These are phyloP conservation scores for Pycnonotus jocosus DNA, from an alignment of 2,113 vertebrate species.

Conservation along the genomic window DNA sequence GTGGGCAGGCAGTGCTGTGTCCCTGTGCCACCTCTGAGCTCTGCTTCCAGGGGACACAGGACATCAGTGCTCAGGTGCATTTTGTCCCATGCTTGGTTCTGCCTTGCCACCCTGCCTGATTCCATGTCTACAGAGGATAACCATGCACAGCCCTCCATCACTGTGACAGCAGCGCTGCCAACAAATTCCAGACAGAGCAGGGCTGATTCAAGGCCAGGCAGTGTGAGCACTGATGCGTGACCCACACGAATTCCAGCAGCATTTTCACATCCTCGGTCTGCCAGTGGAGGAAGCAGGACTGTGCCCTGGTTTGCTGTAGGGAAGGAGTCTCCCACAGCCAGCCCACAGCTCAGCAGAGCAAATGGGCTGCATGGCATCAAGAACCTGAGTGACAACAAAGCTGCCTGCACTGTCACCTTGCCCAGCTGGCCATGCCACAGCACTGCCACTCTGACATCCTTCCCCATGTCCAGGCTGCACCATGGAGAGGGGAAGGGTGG, in stretches of 20 bases:
- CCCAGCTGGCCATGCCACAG: not conserved
- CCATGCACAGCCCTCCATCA: not conserved
- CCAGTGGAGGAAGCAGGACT: not conserved
- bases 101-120: not conserved
- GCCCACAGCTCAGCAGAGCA: not conserved
- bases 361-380: accelerated
- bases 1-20: not conserved
- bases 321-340: not conserved
- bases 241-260: not conserved
- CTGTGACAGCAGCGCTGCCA: not conserved
- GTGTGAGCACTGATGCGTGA: not conserved
- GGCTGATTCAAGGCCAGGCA: not conserved
- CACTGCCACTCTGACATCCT: accelerated
- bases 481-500: accelerated
- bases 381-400: not conserved
- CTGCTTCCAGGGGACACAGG: not conserved
- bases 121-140: not conserved
- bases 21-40: accelerated
- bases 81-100: not conserved
- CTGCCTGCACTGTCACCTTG: not conserved
- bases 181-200: not conserved
- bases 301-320: not conserved
- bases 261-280: not conserved
- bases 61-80: not conserved
- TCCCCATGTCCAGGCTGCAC: not conserved